phyloP scores from a whole-genome alignment of 2,888 invertebrate species.

The Mythimna pallens region DNA sequence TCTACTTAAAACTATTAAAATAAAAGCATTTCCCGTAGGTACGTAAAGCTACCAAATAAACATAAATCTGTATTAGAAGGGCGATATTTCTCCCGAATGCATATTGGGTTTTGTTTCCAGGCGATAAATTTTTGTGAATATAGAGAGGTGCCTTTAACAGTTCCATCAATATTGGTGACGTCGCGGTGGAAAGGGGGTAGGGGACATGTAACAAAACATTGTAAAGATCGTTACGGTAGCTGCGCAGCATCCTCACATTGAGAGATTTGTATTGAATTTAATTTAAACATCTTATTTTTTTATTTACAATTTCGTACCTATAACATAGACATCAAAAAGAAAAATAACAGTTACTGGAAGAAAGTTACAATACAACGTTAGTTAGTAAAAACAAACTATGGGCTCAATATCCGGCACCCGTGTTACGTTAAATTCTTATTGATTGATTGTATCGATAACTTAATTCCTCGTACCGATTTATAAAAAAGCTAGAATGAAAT shows the following conservation, averaged over 20 bases:
- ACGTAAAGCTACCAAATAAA: conserved; percentile 15
- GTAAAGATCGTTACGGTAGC: conserved; percentile 10
- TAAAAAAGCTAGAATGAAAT: conserved; percentile 18
- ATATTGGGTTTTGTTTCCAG: conserved; percentile 51
- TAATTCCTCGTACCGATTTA: conserved; percentile 14
- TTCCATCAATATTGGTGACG: conserved; percentile 59
- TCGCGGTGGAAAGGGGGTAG: conserved; percentile 12
- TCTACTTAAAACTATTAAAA: conserved; percentile 1
- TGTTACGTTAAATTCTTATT: background rate
- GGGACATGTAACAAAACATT: conserved; percentile 30
- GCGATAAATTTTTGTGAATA: conserved; percentile 56
- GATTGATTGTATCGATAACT: background rate
- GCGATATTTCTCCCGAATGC: conserved; percentile 34
- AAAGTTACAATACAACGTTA: too few species aligned
- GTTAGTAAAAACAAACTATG: too few species aligned
- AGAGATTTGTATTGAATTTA: background rate
- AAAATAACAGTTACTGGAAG: too few species aligned
- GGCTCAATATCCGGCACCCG: too few species aligned
- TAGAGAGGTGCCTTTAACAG: conserved; percentile 56
- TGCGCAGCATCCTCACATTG: conserved; percentile 7
- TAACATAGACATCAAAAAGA: too few species aligned
- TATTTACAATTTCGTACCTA: background rate
- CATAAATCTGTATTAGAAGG: conserved; percentile 41
- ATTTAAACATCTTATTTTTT: background rate
- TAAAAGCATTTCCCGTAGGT: conserved; percentile 13